Percentiles rank a stretch among this genome's conserved stretches.
These are phyloP conservation scores for Scomber colias DNA, from an alignment of 2,113 vertebrate genomes.

Conservation along the genomic window DNA sequence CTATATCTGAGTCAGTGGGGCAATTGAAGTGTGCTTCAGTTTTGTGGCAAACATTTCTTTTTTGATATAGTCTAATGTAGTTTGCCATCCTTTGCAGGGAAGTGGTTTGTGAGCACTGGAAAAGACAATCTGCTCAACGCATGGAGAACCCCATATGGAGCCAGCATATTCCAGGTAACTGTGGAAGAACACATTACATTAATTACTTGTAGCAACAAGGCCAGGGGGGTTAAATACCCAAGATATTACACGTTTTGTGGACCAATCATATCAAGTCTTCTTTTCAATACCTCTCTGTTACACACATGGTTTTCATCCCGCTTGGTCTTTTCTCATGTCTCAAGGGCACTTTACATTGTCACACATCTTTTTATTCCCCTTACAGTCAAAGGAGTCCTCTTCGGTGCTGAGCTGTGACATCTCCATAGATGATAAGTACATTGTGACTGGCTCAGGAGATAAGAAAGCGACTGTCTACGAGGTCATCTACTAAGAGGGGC, in stretches of 20 bases:
- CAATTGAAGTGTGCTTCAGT: not conserved
- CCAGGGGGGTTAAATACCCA: not conserved
- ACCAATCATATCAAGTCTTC: not conserved
- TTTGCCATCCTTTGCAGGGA: constrained; percentile 84
- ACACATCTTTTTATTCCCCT: constrained; percentile 2
- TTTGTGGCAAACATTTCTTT: not conserved
- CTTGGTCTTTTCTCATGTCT: not conserved
- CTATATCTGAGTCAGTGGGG: too few species aligned
- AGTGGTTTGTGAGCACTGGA: constrained; percentile 98
- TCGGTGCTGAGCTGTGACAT: constrained; percentile 98
- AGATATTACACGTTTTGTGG: not conserved
- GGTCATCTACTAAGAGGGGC: constrained; percentile 92
- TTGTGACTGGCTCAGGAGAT: constrained; percentile 97
- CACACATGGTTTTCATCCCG: not conserved
- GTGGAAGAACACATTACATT: not conserved
- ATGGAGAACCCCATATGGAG: constrained; percentile 96
- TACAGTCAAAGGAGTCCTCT: constrained; percentile 96
- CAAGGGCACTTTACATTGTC: not conserved
- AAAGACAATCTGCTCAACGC: constrained; percentile 98
- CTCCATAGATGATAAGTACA: constrained; percentile 97
- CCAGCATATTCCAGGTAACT: constrained; percentile 97
- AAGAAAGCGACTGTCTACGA: constrained; percentile 99
- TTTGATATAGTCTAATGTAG: not conserved
- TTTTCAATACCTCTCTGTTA: not conserved
- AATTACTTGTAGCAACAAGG: constrained; percentile 9